A percentile compares a stretch with the other conserved stretches of the same genome.
phyloP scores from a whole-genome alignment of 2,113 vertebrate species.

The Miniopterus natalensis region DNA sequence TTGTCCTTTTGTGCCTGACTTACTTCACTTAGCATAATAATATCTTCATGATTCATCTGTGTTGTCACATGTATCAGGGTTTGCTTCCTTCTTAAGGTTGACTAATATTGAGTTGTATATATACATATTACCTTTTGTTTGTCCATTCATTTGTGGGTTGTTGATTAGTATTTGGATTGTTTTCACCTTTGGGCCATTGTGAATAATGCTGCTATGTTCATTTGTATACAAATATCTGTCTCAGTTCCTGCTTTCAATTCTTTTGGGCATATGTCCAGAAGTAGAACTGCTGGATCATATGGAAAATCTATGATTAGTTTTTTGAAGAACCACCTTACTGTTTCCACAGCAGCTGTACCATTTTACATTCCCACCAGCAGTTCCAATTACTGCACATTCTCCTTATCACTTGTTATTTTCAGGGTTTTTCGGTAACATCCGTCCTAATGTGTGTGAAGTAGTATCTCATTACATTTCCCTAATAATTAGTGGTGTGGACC shows the following conservation, averaged over 20 bases:
- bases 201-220: not conserved
- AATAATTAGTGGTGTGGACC: not conserved
- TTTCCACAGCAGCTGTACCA: not conserved
- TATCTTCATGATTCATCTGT: not conserved
- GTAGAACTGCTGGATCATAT: not conserved
- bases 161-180: not conserved
- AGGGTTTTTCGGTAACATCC: not conserved
- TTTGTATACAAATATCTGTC: not conserved
- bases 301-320: not conserved
- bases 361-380: not conserved
- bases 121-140: not conserved
- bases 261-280: not conserved
- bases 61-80: not conserved
- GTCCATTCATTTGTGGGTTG: not conserved
- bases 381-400: not conserved
- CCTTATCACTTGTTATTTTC: not conserved
- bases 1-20: not conserved
- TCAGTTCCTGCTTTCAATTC: not conserved
- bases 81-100: slow-evolving; percentile 1
- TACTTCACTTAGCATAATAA: not conserved
- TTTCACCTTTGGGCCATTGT: not conserved
- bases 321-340: not conserved
- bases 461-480: not conserved
- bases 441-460: not conserved
- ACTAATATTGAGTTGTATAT: not conserved